These are phyloP conservation scores for Smittia sp. DNA, from an alignment of 2,888 invertebrate species.

Conservation along the genomic window DNA sequence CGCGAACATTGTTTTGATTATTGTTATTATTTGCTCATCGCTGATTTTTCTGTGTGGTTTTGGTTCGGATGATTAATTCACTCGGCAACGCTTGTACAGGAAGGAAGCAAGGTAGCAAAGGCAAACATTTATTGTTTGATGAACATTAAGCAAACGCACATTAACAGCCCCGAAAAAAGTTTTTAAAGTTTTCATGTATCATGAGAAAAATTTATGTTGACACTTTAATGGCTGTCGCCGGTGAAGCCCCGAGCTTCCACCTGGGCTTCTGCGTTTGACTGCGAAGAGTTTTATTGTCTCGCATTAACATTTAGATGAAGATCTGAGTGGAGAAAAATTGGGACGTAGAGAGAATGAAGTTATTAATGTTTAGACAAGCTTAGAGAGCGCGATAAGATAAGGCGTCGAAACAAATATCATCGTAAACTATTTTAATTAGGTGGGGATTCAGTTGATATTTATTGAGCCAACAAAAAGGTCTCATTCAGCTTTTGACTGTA, in stretches of 20 bases:
- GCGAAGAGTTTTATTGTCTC: conserved; percentile 14
- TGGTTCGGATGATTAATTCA: conserved; percentile 19
- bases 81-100: not conserved
- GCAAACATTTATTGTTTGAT: conserved; percentile 8
- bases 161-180: not conserved
- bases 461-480: conserved; percentile 8
- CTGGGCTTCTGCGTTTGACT: conserved; percentile 19
- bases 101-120: not conserved
- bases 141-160: not conserved
- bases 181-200: not conserved
- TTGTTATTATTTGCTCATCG: conserved; percentile 19
- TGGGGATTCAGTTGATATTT: conserved; percentile 1
- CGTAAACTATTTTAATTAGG: conserved; percentile 29
- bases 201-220: conserved; percentile 20
- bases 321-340: conserved; percentile 5
- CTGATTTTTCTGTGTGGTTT: conserved; percentile 26
- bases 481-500: conserved; percentile 1
- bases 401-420: conserved; percentile 13
- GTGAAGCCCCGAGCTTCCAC: conserved; percentile 6
- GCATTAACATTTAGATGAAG: conserved; percentile 20
- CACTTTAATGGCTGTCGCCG: conserved; percentile 17
- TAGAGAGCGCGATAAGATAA: conserved; percentile 21
- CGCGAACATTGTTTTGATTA: conserved; percentile 11
- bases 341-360: not conserved
- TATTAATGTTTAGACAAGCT: conserved; percentile 1